A percentile compares a stretch with the other conserved stretches of the same genome.
Evolutionary conservation across 1,140 invertebrate genomes (phyloP).

Genomic region (Leptinotarsa defecta): DNA sequence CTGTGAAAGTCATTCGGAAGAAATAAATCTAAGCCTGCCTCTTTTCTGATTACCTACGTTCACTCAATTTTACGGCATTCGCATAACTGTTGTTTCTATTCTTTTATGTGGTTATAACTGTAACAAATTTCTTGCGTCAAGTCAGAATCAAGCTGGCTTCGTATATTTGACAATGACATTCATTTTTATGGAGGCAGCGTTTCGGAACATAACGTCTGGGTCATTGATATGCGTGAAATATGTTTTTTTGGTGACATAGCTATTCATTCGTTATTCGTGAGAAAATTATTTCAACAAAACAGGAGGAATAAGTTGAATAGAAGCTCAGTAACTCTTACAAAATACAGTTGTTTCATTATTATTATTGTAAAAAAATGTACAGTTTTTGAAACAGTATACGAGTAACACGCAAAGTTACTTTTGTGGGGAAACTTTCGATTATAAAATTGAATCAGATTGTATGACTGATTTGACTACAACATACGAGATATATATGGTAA

Average conservation of each 20-base stretch:
- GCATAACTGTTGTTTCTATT: background rate
- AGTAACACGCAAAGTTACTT: no score
- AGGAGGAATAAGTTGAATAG: no score
- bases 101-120: background rate
- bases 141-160: background rate
- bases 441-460: no score
- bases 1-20: background rate
- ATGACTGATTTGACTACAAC: no score
- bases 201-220: background rate
- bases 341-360: no score
- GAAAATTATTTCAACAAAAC: no score
- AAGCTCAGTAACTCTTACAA: no score
- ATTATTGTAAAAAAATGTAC: no score
- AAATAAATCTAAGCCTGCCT: background rate
- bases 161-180: conserved; percentile 1
- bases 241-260: background rate
- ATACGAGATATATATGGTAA: no score
- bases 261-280: no score
- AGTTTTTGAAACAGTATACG: no score
- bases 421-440: no score
- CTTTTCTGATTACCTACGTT: background rate
- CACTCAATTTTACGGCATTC: background rate
- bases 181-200: background rate
- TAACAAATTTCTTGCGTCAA: background rate
- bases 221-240: background rate